Base-by-base conservation (phyloP, 2,797 vertebrate genomes). In the Alectoris magna region DNA sequence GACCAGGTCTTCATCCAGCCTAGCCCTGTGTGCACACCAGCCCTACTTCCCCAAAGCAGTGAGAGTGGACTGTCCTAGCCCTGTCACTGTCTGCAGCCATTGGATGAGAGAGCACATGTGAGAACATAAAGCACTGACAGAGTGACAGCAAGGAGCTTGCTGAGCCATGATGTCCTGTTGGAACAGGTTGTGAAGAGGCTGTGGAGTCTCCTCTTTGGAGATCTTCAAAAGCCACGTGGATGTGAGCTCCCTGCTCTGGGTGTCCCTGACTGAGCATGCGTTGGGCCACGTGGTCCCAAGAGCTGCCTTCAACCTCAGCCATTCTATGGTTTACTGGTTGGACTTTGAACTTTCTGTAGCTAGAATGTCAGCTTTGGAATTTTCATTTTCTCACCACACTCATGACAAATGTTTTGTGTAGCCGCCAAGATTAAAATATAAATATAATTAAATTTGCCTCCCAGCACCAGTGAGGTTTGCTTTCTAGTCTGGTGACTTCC, bases 1-100 rank as follows among this genome's bases (percentile, higher is more conserved):
- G 27, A 41, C 19, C 0, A 0, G 3, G 10, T 66, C 10, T 48
- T 8, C 55, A 69, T 38, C 34, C n/a, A 56, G 41, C 6, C 12
- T 87, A 31, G 16, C 26, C 7, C 10, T 16, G 12, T 68, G 17
- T 10, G 15, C 23, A 24, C 38, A 48, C 11, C 34, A 78, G 39
- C 23, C 15, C 27, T 51, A 44, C 31, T 4, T 69, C 29, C 15
- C 3, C 0, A 3, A 55, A 10, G 23, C 43, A 13, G 12, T 12
- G n/a, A 29, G 34, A 73, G 14, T n/a, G n/a, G 10, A 46, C 23
- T 5, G 2, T 27, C 31, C 19, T n/a, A 27, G 23, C 38, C 6
- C n/a, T 59, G 29, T 17, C 11, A 4, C 18, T 0, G 0, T 44
- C 62, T 87, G 31, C 51, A 31, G 48, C 46, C 21, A 41, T 62